Percentiles rank a stretch among this genome's conserved stretches.
These are phyloP conservation scores for Otolemur crassicaudatus DNA, from an alignment of 2,797 vertebrate species.

Conservation along the genomic window DNA sequence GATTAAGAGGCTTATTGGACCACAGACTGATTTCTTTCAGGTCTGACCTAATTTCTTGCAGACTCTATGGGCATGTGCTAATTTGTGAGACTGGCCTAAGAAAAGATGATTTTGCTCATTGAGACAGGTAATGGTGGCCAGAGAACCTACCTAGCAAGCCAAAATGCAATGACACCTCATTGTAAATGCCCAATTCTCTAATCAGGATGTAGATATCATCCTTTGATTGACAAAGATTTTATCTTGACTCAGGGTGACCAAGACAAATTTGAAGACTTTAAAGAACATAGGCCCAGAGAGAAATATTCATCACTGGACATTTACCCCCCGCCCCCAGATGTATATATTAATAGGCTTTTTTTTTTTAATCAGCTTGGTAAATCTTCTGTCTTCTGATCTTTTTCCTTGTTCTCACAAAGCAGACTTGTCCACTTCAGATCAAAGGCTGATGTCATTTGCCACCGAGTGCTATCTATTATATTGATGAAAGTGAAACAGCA, in stretches of 20 bases:
- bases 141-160: background rate
- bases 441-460: conserved; percentile 64
- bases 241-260: conserved; percentile 41
- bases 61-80: conserved; percentile 55
- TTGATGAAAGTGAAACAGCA: conserved; percentile 52
- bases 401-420: conserved; percentile 29
- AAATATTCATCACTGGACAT: background rate
- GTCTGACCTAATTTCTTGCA: conserved; percentile 58
- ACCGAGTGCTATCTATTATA: conserved; percentile 25
- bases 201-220: background rate
- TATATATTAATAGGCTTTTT: background rate
- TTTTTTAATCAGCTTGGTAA: background rate
- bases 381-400: conserved; percentile 22
- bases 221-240: conserved; percentile 40
- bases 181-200: background rate
- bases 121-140: background rate
- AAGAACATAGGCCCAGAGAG: conserved; percentile 26
- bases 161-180: background rate
- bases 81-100: conserved; percentile 39
- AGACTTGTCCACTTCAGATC: conserved; percentile 54
- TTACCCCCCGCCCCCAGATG: background rate
- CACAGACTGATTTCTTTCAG: conserved; percentile 52
- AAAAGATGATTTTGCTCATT: conserved; percentile 33
- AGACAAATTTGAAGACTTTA: conserved; percentile 51
- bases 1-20: conserved; percentile 39